Evolutionary conservation across 2,797 vertebrate species (phyloP).

Genomic region (Anas flavirostris): DNA sequence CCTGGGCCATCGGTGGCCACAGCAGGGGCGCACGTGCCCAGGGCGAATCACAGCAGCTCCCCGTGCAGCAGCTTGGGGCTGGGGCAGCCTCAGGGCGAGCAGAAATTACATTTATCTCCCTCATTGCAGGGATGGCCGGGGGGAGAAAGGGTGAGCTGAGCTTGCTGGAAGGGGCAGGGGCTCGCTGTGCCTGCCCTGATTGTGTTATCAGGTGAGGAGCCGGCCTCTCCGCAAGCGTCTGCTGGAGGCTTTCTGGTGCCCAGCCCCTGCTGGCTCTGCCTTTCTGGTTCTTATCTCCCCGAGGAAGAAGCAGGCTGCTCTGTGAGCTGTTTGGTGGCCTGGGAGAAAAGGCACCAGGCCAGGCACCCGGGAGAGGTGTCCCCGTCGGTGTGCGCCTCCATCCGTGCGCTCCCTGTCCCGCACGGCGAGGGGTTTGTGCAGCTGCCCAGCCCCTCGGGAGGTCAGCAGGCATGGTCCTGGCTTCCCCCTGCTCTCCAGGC

Average conservation of each 20-base stretch:
- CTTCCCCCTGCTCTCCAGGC: background rate
- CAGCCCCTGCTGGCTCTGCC: background rate
- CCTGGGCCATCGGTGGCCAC: background rate
- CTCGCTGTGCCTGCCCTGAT: background rate
- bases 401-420: accelerated
- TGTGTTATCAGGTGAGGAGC: background rate
- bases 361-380: accelerated
- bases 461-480: background rate
- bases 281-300: background rate
- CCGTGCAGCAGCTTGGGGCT: accelerated
- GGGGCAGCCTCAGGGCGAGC: background rate
- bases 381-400: accelerated
- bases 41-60: background rate
- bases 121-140: background rate
- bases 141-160: background rate
- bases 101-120: background rate
- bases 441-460: background rate
- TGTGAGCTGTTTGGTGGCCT: background rate
- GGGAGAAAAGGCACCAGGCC: background rate
- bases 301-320: accelerated
- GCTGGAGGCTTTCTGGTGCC: background rate
- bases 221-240: background rate
- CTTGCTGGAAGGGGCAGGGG: background rate
- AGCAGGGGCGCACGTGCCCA: accelerated
- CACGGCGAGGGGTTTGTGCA: accelerated